These are phyloP conservation scores for Aphis gossypii DNA, from an alignment of 1,140 invertebrate species.

Conservation along the genomic window DNA sequence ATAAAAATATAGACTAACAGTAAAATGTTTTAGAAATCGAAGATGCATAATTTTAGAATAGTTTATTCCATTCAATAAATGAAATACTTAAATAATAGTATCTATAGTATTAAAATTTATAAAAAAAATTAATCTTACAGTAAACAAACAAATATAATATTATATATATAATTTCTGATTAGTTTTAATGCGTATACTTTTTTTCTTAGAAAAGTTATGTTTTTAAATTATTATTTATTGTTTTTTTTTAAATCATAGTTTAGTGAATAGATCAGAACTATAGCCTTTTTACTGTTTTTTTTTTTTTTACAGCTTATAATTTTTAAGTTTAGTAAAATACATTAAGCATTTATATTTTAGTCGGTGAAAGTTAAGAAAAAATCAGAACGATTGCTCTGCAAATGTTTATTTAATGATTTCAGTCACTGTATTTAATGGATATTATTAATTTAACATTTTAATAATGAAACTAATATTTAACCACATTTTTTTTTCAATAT, in stretches of 20 bases:
- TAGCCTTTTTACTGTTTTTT: neutral
- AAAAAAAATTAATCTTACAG: neutral
- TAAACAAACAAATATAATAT: neutral
- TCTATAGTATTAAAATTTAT: neutral
- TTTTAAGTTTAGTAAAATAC: neutral
- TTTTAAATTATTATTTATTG: neutral
- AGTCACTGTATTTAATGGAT: neutral
- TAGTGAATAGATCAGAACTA: neutral
- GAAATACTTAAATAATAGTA: neutral
- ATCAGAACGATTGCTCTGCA: neutral
- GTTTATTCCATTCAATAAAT: neutral
- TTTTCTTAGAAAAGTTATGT: neutral
- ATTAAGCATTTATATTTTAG: neutral
- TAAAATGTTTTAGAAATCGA: neutral
- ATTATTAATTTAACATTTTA: neutral
- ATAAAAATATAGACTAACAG: neutral
- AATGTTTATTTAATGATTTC: neutral
- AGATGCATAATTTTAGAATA: neutral
- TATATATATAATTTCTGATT: neutral
- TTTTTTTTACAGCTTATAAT: too few species aligned
- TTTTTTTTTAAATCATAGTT: neutral
- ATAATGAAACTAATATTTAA: too few species aligned
- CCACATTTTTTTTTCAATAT: too few species aligned
- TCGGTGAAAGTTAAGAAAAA: neutral
- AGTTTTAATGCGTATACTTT: too few species aligned